Conservation (phyloP, 1,140 invertebrate genomes). For the Homalodisca vitripennis region DNA sequence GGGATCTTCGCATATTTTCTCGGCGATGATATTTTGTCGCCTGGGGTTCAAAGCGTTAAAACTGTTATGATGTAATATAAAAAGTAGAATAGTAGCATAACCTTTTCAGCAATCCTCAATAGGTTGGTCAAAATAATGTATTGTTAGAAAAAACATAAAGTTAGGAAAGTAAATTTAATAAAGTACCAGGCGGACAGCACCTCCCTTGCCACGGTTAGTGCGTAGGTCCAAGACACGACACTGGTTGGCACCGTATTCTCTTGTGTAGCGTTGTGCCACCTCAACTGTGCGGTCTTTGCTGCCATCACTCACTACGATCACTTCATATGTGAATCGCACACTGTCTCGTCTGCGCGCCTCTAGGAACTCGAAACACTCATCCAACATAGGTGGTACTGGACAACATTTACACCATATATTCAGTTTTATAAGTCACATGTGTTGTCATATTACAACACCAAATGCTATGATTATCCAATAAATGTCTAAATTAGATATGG, state of each 20-base stretch:
- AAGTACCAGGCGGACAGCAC: constrained; percentile 86
- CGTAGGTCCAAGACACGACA: constrained; percentile 80
- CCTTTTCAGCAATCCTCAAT: no score
- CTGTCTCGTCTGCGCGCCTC: constrained; percentile 60
- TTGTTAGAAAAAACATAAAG: no score
- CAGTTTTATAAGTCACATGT: constrained; percentile 1
- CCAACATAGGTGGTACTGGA: constrained; percentile 87
- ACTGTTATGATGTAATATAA: no score
- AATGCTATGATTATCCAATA: neutral
- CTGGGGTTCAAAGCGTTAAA: no score
- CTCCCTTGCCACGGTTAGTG: constrained; percentile 95
- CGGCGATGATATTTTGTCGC: no score
- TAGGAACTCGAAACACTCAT: constrained; percentile 85
- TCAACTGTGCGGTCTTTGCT: constrained; percentile 84
- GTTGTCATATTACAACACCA: constrained; percentile 27
- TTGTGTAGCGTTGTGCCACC: constrained; percentile 73
- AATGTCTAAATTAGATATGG: constrained; percentile 11
- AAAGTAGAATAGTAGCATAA: no score
- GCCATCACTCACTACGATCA: constrained; percentile 96
- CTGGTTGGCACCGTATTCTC: constrained; percentile 72
- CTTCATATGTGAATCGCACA: constrained; percentile 79
- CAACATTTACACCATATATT: constrained; percentile 43
- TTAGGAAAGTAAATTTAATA: no score
- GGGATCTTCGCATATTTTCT: no score
- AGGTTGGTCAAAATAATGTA: no score